Conservation (phyloP, 1,140 invertebrate species). For the Drosophila lowei region DNA sequence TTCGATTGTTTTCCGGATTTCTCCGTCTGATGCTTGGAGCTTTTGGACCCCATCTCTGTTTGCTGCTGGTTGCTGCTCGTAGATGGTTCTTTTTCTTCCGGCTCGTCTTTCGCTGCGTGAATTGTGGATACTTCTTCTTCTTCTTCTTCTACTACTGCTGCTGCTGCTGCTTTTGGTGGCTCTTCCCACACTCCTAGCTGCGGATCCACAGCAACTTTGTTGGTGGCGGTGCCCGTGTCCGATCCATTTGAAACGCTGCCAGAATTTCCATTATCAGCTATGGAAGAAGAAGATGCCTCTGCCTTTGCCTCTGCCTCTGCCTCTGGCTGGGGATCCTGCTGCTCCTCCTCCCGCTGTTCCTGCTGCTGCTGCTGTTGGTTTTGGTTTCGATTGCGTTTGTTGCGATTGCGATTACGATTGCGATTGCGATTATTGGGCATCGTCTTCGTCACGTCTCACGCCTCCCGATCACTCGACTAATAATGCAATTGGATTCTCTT, state of each 20-base stretch:
- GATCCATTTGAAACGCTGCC: constrained; percentile 74
- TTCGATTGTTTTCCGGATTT: constrained; percentile 24
- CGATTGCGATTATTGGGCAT: constrained; percentile 82
- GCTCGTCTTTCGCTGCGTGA: constrained; percentile 5
- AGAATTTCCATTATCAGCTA: constrained; percentile 73
- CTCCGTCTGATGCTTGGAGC: constrained; percentile 55
- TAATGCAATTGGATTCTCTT: constrained; percentile 22
- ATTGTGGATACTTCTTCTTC: constrained; percentile 8
- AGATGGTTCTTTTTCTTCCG: not conserved
- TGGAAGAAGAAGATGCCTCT: constrained; percentile 21
- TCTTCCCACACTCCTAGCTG: constrained; percentile 6
- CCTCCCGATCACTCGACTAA: constrained; percentile 15
- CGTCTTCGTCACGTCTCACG: constrained; percentile 49
- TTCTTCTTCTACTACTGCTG: not conserved
- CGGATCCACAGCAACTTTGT: constrained; percentile 27
- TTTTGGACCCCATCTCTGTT: constrained; percentile 61
- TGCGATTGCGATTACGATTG: constrained; percentile 77
- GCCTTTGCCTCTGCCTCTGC: constrained; percentile 10
- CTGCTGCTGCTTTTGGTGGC: constrained; percentile 1
- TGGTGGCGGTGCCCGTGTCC: constrained; percentile 18
- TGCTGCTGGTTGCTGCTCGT: constrained; percentile 14
- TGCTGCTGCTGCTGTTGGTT: constrained; percentile 26
- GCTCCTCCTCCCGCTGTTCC: constrained; percentile 11
- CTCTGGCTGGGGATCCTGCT: constrained; percentile 15
- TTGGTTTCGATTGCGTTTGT: constrained; percentile 73